phyloP scores from a whole-genome alignment of 30 jellyfish, hydroid and myxozoan species.

The Pelagia noctiluca region DNA sequence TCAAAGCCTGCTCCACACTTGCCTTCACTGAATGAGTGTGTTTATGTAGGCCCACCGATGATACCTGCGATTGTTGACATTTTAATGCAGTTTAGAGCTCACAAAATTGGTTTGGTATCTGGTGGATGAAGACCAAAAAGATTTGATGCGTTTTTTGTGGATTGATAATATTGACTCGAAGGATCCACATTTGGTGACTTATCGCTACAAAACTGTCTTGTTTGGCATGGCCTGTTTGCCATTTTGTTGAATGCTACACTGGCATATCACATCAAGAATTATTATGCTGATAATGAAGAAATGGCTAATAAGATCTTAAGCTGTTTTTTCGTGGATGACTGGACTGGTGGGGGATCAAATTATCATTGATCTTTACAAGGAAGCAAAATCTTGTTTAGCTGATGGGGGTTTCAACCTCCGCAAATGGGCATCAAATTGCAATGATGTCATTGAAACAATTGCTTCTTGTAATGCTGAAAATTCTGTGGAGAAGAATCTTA shows the following conservation, averaged over 20 bases:
- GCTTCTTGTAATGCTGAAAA: background rate
- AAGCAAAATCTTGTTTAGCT: slow-evolving; percentile 36
- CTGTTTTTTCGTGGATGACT: slow-evolving; percentile 38
- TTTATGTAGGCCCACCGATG: slow-evolving; percentile 38
- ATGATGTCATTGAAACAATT: slow-evolving; percentile 1
- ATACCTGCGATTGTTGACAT: slow-evolving; percentile 30
- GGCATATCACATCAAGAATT: slow-evolving; percentile 17
- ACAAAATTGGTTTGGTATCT: slow-evolving; percentile 31
- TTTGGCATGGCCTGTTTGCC: slow-evolving; percentile 56
- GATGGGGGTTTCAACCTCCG: slow-evolving; percentile 53
- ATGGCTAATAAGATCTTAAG: slow-evolving; percentile 37
- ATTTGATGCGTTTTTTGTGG: slow-evolving; percentile 21
- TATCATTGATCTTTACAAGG: background rate
- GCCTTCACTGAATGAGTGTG: slow-evolving; percentile 48
- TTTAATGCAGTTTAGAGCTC: slow-evolving; percentile 27
- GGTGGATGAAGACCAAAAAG: slow-evolving; percentile 5
- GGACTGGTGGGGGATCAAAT: slow-evolving; percentile 50
- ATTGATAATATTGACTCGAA: background rate
- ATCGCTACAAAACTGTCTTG: slow-evolving; percentile 22
- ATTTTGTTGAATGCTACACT: slow-evolving; percentile 51
- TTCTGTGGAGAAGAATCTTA: background rate
- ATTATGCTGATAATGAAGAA: slow-evolving; percentile 15
- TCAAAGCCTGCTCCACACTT: background rate
- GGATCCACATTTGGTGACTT: slow-evolving; percentile 4
- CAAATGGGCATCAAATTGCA: slow-evolving; percentile 49